Base-by-base conservation (phyloP, 1,140 invertebrate species). In the Acromyrmex echinatior region DNA sequence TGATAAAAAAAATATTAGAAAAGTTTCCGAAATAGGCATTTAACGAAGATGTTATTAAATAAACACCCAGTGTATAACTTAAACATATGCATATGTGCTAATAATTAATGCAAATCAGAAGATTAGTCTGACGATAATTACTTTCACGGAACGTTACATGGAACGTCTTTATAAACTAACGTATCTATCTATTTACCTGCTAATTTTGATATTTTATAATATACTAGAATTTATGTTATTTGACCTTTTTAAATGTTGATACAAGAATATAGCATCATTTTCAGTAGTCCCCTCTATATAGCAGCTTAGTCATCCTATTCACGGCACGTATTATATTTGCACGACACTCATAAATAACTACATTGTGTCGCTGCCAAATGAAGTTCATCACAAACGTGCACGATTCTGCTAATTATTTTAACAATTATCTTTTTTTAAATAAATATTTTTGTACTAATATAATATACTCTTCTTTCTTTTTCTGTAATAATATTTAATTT, bases 331-430 rank as follows among this genome's bases (percentile, higher is more conserved):
- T 76, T 84, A 84, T 63, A 84, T 84, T 74, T 62, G n/a, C n/a
- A 51, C 58, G 25, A 82, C 45, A 66, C 60, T 21, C 28, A 45
- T 63, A 60, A 86, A 79, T 58, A 86, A 86, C 73, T 31, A 78
- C 49, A 86, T 86, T 86, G 82, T 86, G 35, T 49, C 16, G 62
- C 7, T 86, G 74, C 82, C 74, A 79, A 86, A 10, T n/a, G 10
- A 79, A 86, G 1, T 56, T 21, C 6, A 3, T 14, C 18, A n/a
- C 65, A 71, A 71, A 56, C 0, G 12, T 21, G 10, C 10, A 31
- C 18, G 66, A 56, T 70, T 65, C 2, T 6, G 2, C 7, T 78
- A 65, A 78, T 78, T 31, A 49, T 31, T 65, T 28, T 16, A 49
- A 65, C 21, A 78, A 63, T 39, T 45, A 7, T 18, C 5, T 60